These are phyloP conservation scores for Oreochromis niloticus DNA, from an alignment of 2,113 vertebrate genomes.

Conservation along the genomic window DNA sequence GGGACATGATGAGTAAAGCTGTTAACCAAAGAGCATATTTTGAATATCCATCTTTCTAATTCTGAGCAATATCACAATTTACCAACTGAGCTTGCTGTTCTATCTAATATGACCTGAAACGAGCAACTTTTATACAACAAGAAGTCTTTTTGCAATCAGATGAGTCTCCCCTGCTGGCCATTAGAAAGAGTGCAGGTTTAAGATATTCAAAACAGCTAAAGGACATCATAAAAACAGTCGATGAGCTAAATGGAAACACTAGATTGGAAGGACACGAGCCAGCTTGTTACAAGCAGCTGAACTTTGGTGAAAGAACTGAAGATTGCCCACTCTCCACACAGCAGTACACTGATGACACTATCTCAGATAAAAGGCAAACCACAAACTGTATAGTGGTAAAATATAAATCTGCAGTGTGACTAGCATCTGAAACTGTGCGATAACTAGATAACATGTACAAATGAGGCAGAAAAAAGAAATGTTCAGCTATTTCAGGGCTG, in stretches of 20 bases:
- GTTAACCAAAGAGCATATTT: neutral
- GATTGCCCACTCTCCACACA: neutral
- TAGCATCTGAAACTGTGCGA: neutral
- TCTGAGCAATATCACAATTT: neutral
- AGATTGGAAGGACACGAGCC: neutral
- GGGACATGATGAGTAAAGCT: neutral
- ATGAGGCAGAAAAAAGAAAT: neutral
- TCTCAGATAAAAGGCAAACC: neutral
- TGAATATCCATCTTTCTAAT: neutral
- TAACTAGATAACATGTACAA: neutral
- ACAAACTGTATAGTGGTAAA: neutral
- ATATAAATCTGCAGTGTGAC: neutral
- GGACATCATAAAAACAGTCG: neutral
- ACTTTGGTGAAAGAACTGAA: neutral
- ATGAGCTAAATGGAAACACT: neutral
- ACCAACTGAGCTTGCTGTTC: neutral
- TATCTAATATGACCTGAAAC: neutral
- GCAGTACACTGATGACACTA: neutral
- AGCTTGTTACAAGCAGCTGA: neutral
- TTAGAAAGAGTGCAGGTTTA: neutral
- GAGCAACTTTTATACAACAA: neutral
- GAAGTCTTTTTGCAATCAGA: neutral
- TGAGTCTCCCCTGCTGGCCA: neutral
- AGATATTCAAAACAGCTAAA: neutral
- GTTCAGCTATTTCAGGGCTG: neutral